Percentiles rank a stretch among this genome's conserved stretches.
Evolutionary conservation across 1,140 invertebrate genomes (phyloP).

Genomic region (Rhynchophorus ferrugineus): DNA sequence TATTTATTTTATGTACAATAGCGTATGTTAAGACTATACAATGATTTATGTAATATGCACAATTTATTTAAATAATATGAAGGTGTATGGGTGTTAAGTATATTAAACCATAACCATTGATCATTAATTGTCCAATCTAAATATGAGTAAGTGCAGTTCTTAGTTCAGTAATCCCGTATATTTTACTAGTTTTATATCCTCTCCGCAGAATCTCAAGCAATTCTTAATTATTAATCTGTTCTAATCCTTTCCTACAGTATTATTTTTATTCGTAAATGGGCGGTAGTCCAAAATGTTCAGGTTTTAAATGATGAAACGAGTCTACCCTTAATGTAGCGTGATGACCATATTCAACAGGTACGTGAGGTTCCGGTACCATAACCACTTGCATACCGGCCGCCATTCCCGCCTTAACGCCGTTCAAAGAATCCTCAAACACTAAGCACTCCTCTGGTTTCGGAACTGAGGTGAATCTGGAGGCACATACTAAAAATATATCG

Average conservation of each 20-base stretch:
- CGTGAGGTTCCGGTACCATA: slow-evolving; percentile 66
- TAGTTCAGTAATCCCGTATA: too few species aligned
- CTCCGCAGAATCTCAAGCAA: too few species aligned
- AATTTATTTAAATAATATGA: too few species aligned
- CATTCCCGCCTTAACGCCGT: slow-evolving; percentile 68
- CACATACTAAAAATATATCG: slow-evolving; percentile 84
- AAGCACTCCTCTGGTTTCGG: slow-evolving; percentile 58
- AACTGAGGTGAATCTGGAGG: slow-evolving; percentile 60
- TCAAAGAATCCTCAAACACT: slow-evolving; percentile 82
- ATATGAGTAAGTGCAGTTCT: too few species aligned
- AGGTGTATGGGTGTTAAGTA: too few species aligned
- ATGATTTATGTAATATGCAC: too few species aligned
- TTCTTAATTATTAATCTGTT: too few species aligned
- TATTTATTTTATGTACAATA: too few species aligned
- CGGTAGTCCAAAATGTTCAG: slow-evolving; percentile 66
- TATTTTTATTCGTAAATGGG: slow-evolving; percentile 46
- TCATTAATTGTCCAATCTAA: too few species aligned
- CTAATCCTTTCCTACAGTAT: slow-evolving; percentile 41
- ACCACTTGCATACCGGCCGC: slow-evolving; percentile 77
- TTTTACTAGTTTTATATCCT: too few species aligned
- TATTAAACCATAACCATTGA: too few species aligned
- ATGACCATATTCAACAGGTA: slow-evolving; percentile 49
- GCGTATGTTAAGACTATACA: too few species aligned
- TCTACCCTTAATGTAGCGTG: slow-evolving; percentile 61
- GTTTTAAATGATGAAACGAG: slow-evolving; percentile 66